Evolutionary conservation across 2,888 invertebrate genomes (phyloP), one percentile per base, ranked within the genome.

Genomic region (Watsonalla cultraria): DNA sequence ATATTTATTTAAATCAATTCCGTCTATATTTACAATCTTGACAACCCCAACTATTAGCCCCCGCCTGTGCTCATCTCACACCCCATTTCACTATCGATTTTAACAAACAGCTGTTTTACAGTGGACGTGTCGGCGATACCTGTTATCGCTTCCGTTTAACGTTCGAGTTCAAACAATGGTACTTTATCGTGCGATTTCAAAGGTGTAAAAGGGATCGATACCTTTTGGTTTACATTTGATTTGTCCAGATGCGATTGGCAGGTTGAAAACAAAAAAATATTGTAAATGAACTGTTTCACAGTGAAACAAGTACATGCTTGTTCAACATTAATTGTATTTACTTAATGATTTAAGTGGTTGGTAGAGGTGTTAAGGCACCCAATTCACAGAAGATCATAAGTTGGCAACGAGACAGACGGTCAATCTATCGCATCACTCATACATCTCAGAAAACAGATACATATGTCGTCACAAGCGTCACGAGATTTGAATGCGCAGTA

Each of bases 121-220:
- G 11, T 5, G 42, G 42, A 11, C 42, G 42, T 11, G 11, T 42
- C 42, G 11, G 11, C 11, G 42, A 42, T 42, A 11, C 11, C 42
- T 11, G 42, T 42, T 42, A 42, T 42, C 42, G 42, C 42, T 42
- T 42, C 9, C 9, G 37, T 14, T 15, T 9, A 7, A 49, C 39
- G 49, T 49, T 37, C 9, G 37, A 49, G 66, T 74, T 70, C 71
- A 75, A 76, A 77, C 77, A 79, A 72, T 69, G 58, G 54, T 62
- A 59, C 61, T 65, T 75, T 72, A 75, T 74, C 65, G 62, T 57
- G 59, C 66, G 60, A 61, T 64, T 70, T 65, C 58, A 73, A 68
- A 78, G 69, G 73, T 71, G 71, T 65, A 72, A 70, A 74, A 72
- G 69, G 58, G 65, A 65, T 63, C 68, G 64, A 42, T 42, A 42